Base-by-base conservation (phyloP, 2,888 invertebrate genomes). In the Thyatira batis region DNA sequence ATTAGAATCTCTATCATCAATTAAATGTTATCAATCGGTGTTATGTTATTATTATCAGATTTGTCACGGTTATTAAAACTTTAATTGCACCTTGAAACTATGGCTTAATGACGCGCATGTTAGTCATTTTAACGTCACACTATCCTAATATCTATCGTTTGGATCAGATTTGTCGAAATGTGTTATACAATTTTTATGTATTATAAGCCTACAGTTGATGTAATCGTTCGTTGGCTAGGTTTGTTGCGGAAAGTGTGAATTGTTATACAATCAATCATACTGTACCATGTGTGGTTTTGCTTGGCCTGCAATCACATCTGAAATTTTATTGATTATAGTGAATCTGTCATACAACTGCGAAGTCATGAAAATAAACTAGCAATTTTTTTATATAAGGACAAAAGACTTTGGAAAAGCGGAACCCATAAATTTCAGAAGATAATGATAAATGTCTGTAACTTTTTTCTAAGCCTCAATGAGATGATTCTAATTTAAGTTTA, bases 181-280 rank as follows among this genome's bases (percentile, higher is more conserved):
- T 6, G 2, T 2, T 30, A 30, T 30, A 30, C 2, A 27, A 57
- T 55, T 57, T n/a, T 67, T 68, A 67, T 63, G 57, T 58, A 60
- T 60, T 68, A 62, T 17, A 28, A 28, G 27, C 20, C 27, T 20
- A 60, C 50, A 52, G 58, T 71, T 73, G 65, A 74, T 72, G 73
- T 69, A 74, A 76, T 62, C 61, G 54, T 30, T 62, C 61, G 54
- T 30, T 56, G 51, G 59, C 62, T 73, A 64, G 63, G 59, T 52
- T 61, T 60, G 55, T 57, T 64, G 61, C 65, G 65, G 61, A 73
- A 69, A 69, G 53, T 65, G 65, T 58, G 54, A 63, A 66, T 63
- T 67, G 69, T 78, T 78, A 77, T 73, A 73, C 74, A 78, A 76
- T 71, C 63, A 61, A 63, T 72, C 70, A 66, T 63, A 67, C 54